phyloP scores from a whole-genome alignment of 2,888 invertebrate species.

The Hanleya hanleyi region DNA sequence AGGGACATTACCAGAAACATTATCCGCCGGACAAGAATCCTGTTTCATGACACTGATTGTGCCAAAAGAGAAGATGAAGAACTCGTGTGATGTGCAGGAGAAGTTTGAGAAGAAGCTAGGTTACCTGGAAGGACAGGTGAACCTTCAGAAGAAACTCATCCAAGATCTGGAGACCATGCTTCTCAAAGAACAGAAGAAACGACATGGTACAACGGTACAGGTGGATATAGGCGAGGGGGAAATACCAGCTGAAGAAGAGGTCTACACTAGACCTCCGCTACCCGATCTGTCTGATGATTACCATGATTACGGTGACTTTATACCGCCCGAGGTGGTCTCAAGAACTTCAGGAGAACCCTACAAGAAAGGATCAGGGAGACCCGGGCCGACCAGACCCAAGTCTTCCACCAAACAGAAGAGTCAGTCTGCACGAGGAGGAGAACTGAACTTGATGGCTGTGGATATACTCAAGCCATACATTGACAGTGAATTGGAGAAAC shows the following conservation, averaged over 20 bases:
- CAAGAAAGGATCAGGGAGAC: not conserved
- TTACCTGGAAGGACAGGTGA: not conserved
- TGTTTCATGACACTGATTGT: not conserved
- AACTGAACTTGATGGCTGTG: not conserved
- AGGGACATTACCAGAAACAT: no score
- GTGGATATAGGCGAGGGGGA: not conserved
- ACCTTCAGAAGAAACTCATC: not conserved
- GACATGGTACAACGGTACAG: not conserved
- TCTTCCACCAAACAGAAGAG: not conserved
- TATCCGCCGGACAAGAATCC: no score
- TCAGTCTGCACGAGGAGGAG: not conserved
- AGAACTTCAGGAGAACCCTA: not conserved
- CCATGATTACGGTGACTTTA: not conserved
- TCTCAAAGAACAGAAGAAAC: not conserved
- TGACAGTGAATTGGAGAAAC: not conserved
- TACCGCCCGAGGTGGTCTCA: not conserved
- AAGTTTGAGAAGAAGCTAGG: not conserved
- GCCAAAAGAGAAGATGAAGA: slow-evolving; percentile 7
- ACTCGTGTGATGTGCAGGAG: slow-evolving; percentile 10
- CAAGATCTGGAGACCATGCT: not conserved
- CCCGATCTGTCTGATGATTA: not conserved
- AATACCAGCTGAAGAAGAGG: not conserved
- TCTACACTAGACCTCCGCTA: no score
- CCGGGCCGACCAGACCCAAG: not conserved
- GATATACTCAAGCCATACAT: not conserved